phyloP scores from a whole-genome alignment of 2,888 invertebrate genomes.

The Eupithecia tripunctaria region DNA sequence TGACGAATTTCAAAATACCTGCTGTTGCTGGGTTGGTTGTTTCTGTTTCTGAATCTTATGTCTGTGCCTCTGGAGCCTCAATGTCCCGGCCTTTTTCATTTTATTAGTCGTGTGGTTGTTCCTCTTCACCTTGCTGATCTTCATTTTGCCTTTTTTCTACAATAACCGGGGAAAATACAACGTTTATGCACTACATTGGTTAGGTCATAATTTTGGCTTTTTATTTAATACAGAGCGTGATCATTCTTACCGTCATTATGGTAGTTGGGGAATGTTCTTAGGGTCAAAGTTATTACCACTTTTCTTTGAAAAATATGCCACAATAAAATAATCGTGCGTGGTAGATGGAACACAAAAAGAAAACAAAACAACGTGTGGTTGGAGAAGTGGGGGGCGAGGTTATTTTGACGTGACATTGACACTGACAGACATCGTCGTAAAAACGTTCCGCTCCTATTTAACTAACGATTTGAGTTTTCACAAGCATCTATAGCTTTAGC shows the following conservation, averaged over 20 bases:
- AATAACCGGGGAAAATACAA: conserved; percentile 40
- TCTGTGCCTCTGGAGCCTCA: conserved; percentile 77
- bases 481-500: background rate
- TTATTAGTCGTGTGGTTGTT: conserved; percentile 85
- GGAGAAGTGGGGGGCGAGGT: no score
- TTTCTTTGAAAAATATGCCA: background rate
- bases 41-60: conserved; percentile 69
- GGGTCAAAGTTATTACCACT: background rate
- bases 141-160: conserved; percentile 82
- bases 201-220: conserved; percentile 18
- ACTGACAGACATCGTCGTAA: background rate
- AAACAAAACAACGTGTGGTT: conserved; percentile 59
- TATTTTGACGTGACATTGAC: conserved; percentile 8
- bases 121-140: conserved; percentile 83
- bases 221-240: background rate
- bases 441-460: background rate
- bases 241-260: conserved; percentile 71
- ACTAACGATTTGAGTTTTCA: no score
- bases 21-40: conserved; percentile 56
- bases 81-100: conserved; percentile 81
- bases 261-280: background rate
- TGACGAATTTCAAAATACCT: background rate
- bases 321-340: background rate
- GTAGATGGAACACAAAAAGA: conserved; percentile 5
- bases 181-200: conserved; percentile 22